Evolutionary conservation across 2,888 invertebrate genomes (phyloP), one percentile per base, ranked within the genome.

Genomic region (Netelia fuscicornis): DNA sequence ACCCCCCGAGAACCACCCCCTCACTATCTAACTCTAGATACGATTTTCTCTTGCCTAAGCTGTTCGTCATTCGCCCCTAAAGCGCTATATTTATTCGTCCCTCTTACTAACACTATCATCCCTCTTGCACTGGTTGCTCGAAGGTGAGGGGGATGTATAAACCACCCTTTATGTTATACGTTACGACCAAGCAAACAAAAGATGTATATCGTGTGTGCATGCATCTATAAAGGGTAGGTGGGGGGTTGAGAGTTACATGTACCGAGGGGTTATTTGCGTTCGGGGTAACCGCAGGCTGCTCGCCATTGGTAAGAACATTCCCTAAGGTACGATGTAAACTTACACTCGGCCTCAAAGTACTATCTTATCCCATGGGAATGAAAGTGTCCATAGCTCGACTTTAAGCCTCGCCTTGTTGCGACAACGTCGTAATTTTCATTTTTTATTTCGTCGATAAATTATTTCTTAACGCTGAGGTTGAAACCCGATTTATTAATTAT

Each of bases 221-320:
- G 37, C 37, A 37, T 37, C 37, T 37, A 37, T 37, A 37, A 6
- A 37, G 37, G 6, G 37, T 6, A 6, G 6, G 30, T 2, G 5
- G 30, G 37, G 37, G 37, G 6, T 44, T 44, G 25, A 52, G 54
- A 70, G 13, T 70, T 70, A n/a, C 23, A 37, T 20, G 23, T 30
- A 72, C 25, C 23, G 20, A 17, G 72, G 37, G 25, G 70, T 25
- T 70, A n/a, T 70, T 44, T 70, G 37, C 52, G 13, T 58, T 58
- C 10, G 6, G 23, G 1, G 20, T 20, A 58, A 17, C 58, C 17
- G 2, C 9, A 58, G 17, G 20, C 58, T 37, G 58, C 17, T 58
- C 58, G 58, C 17, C 56, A 56, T 56, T 3, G 56, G 9, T 13
- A 56, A 56, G 9, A 9, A 56, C n/a, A 17, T 3, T 56, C 56